Evolutionary conservation across 2,888 invertebrate species (phyloP).

Genomic region (Spisula solida): DNA sequence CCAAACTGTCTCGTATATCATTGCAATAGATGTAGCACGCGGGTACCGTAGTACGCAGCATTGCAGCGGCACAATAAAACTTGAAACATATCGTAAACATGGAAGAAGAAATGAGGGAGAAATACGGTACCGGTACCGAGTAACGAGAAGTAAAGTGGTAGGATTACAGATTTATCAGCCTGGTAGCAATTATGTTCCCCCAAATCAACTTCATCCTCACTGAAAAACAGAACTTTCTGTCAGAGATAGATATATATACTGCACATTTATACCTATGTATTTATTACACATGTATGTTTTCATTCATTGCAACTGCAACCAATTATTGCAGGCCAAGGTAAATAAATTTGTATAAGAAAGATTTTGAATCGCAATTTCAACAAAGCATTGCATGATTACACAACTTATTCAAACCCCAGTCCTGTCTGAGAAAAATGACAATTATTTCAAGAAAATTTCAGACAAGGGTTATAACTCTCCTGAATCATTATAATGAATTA

Average conservation of each 20-base stretch:
- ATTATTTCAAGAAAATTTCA: too few relatives aligned
- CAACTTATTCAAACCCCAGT: too few relatives aligned
- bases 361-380: too few relatives aligned
- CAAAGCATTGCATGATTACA: too few relatives aligned
- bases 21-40: slow-evolving; percentile 22
- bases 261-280: background rate
- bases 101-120: slow-evolving; percentile 9
- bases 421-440: too few relatives aligned
- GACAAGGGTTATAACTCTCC: too few relatives aligned
- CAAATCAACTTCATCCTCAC: background rate
- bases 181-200: slow-evolving; percentile 50
- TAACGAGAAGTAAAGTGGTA: slow-evolving; percentile 41
- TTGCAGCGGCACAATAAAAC: slow-evolving; percentile 11
- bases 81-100: slow-evolving; percentile 26
- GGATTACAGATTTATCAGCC: slow-evolving; percentile 57
- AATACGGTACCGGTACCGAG: slow-evolving; percentile 6
- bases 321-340: too few relatives aligned
- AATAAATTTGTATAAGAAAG: too few relatives aligned
- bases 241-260: background rate
- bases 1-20: slow-evolving; percentile 33
- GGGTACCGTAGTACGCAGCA: too few relatives aligned
- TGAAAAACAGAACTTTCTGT: background rate
- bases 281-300: too few relatives aligned
- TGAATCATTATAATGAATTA: too few relatives aligned
- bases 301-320: too few relatives aligned